phyloP scores from a whole-genome alignment of 2,797 vertebrate genomes.

The Coreius guichenoti region DNA sequence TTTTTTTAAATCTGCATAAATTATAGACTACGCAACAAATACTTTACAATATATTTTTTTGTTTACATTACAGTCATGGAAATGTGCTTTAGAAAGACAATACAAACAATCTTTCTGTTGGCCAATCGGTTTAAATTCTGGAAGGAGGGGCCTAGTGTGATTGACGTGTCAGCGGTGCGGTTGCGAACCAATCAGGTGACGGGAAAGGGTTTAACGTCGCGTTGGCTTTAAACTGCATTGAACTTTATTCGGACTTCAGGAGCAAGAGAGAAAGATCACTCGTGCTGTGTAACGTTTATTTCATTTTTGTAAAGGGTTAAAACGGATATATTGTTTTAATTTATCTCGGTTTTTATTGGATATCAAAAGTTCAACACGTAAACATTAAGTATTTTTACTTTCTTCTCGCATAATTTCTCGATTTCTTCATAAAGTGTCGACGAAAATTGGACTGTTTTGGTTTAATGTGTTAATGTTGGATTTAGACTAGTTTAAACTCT shows the following conservation, averaged over 20 bases:
- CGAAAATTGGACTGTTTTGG: not conserved
- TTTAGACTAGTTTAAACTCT: not conserved
- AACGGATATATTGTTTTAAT: not conserved
- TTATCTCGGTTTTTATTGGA: not conserved
- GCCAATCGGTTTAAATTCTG: constrained; percentile 75
- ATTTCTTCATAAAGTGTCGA: constrained; percentile 3
- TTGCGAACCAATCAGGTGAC: constrained; percentile 69
- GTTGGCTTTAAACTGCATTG: constrained; percentile 9
- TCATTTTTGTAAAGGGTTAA: not conserved
- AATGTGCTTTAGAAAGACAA: no score
- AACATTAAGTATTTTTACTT: not conserved
- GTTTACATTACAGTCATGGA: no score
- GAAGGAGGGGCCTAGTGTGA: constrained; percentile 52
- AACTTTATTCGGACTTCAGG: constrained; percentile 16
- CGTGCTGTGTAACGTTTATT: no score
- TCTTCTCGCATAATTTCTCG: not conserved
- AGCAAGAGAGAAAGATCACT: not conserved
- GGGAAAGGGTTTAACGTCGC: not conserved
- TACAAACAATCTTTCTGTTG: no score
- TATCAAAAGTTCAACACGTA: not conserved
- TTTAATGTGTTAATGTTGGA: not conserved
- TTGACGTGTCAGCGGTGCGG: constrained; percentile 41
- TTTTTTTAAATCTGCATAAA: no score
- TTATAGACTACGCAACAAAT: no score
- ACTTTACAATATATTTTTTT: no score